Evolutionary conservation across 64 coral and sea anemone species (phyloP), one percentile per base, ranked within the genome.

Genomic region (Actinia equina): DNA sequence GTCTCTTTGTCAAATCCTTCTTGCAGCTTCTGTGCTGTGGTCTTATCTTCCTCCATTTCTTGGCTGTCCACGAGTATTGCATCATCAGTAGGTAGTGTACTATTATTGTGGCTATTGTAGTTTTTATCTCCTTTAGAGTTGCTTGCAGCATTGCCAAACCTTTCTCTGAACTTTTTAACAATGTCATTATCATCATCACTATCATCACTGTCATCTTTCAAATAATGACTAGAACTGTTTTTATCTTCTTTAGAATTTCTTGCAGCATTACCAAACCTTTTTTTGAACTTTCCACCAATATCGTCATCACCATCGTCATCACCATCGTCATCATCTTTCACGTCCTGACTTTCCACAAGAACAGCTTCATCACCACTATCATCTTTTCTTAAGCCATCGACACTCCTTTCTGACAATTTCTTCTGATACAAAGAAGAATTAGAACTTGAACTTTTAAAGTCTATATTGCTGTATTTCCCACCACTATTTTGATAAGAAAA

Each of bases 31-130:
- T 81, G 27, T 71, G 62, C 14, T 17, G 22, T 45, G 0, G 43
- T 55, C 43, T 37, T 11, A 57, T 70, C 51, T 27, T 42, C 63
- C 25, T 46, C 22, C 42, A 83, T 52, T 27, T 90, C 89, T 44
- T 90, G 62, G 14, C 64, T 85, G 53, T 90, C 89, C 13, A 90
- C 17, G 18, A 85, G 74, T 64, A 89, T 84, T 23, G 22, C 26
- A 74, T 74, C 27, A 52, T 81, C 43, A 13, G 17, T 20, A 49
- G 78, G 52, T 17, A 14, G 6, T 7, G 14, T 20, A 22, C 43
- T 20, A 22, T 60, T 25, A 2, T 22, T 20, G 25, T 77, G 25
- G 43, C 22, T 20, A 56, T 45, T 2, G 27, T 17, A 12, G 55
- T 57, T 57, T 81, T 81, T n/a, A 6, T 20, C 8, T 44, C 9